Base-by-base conservation (phyloP, 64 coral and sea anemone species). In the Actinia tenebrosa region DNA sequence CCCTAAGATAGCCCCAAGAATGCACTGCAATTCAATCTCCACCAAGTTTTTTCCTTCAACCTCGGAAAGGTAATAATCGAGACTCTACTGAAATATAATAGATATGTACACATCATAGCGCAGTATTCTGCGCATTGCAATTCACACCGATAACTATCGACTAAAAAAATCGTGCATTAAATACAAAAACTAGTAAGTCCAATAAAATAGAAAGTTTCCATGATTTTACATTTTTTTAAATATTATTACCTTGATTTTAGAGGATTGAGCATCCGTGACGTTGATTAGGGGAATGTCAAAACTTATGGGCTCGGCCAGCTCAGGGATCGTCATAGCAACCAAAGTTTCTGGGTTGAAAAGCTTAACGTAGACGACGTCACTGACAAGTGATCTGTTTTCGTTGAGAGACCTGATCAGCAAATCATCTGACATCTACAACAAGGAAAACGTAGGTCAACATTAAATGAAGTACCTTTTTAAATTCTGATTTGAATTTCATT, bases 291-390 rank as follows among this genome's bases (percentile, higher is more conserved):
- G 87, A 45, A 95, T 89, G 18, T 53, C 86, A 9, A 92, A 52
- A 7, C 78, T 89, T 10, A 92, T 54, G 16, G 83, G 87, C 25
- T 80, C 64, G 17, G 66, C 23, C 3, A 89, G 87, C 20, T 72
- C 71, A 60, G 22, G 56, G 30, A 83, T 79, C 20, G 79, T 68
- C 43, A 92, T 83, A 52, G 87, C 52, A 64, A 84, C 87, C 26
- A 52, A 86, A 7, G 87, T 92, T 77, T 92, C 90, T 89, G 94
- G 94, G 84, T 95, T 92, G 22, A 95, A 95, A 20, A 95, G 84
- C 43, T 92, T 92, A 13, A 92, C 87, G 37, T 92, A 84, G 18
- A 95, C 37, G 64, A 95, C 87, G 60, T 95, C 90, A 53, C 94
- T 95, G 79, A 84, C 54, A 59, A 56, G 69, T 75, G 69, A 75